A percentile compares a stretch with the other conserved stretches of the same genome.
Evolutionary conservation across 53 echinoderm and acorn worm genomes (phyloP).

Genomic region (Actinopyga echinites): DNA sequence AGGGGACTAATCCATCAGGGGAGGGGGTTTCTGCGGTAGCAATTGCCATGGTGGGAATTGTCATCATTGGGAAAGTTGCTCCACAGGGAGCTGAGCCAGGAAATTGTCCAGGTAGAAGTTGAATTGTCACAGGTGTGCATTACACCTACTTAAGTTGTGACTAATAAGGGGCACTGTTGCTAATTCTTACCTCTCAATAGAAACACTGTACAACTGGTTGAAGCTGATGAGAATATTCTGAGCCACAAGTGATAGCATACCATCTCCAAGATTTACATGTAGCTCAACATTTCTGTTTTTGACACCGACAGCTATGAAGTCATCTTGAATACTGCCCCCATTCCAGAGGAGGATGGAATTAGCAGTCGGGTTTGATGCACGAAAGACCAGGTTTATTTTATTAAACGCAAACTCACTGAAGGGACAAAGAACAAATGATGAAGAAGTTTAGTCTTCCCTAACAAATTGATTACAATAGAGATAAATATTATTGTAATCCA

Average conservation of each 20-base stretch:
- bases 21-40: no score
- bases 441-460: neutral
- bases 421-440: neutral
- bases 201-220: constrained; percentile 65
- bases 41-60: no score
- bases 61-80: no score
- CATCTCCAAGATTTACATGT: constrained; percentile 79
- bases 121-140: no score
- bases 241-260: constrained; percentile 49
- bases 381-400: constrained; percentile 74
- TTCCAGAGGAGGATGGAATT: constrained; percentile 83
- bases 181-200: constrained; percentile 66
- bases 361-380: constrained; percentile 47
- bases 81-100: no score
- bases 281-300: constrained; percentile 57
- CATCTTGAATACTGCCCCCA: constrained; percentile 58
- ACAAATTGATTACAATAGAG: no score
- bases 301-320: constrained; percentile 80
- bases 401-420: constrained; percentile 80
- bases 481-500: no score
- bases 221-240: constrained; percentile 36
- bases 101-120: no score
- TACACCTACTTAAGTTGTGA: no score
- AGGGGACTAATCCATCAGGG: no score
- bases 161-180: no score